Evolutionary conservation across 2,888 invertebrate genomes (phyloP).

Genomic region (Diploptera punctata): DNA sequence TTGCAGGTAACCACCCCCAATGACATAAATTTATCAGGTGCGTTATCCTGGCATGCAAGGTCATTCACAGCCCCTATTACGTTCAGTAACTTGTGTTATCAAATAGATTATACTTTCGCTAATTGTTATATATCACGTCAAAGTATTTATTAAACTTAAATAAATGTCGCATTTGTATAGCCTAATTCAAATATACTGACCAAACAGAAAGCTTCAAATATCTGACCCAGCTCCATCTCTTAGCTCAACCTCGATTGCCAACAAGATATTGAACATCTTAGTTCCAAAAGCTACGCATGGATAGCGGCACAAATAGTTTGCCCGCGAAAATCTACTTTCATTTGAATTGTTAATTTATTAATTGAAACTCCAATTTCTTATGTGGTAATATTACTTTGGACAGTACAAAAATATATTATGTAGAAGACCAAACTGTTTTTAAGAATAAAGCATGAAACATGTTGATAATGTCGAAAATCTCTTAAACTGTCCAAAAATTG

Average conservation of each 20-base stretch:
- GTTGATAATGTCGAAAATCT: too few species aligned
- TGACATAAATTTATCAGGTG: conserved; percentile 25
- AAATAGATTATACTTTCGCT: not conserved
- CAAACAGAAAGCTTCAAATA: conserved; percentile 34
- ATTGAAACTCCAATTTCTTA: too few species aligned
- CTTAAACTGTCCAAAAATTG: too few species aligned
- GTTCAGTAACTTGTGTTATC: not conserved
- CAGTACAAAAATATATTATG: too few species aligned
- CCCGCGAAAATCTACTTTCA: not conserved
- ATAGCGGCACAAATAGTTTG: conserved; percentile 37
- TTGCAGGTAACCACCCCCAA: not conserved
- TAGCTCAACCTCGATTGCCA: conserved; percentile 42
- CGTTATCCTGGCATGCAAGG: conserved; percentile 32
- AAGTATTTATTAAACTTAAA: not conserved
- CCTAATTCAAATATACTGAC: conserved; percentile 41
- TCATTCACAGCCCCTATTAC: conserved; percentile 24
- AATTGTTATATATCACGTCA: not conserved
- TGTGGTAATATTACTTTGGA: too few species aligned
- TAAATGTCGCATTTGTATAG: conserved; percentile 26
- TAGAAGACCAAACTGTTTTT: too few species aligned
- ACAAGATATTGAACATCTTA: conserved; percentile 41
- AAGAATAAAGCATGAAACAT: too few species aligned
- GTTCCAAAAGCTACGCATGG: conserved; percentile 40
- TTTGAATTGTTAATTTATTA: too few species aligned
- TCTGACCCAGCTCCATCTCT: conserved; percentile 43